These are phyloP conservation scores for Ceramica pisi DNA, from an alignment of 2,888 invertebrate species.

Conservation along the genomic window DNA sequence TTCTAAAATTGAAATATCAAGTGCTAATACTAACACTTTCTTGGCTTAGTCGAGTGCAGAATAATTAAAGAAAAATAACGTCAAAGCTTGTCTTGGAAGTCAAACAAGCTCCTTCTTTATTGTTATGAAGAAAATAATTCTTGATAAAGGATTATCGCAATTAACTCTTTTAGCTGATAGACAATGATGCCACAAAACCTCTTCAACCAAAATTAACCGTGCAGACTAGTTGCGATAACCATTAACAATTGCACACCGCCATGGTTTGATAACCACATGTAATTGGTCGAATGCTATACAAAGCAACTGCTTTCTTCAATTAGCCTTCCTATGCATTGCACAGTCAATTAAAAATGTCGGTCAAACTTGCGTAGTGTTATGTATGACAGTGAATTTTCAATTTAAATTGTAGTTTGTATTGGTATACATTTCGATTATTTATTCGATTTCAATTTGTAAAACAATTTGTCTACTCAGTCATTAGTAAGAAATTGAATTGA, in stretches of 20 bases:
- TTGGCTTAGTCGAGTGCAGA: too few species aligned
- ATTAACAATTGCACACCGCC: slow-evolving; percentile 55
- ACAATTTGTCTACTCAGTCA: slow-evolving; percentile 7
- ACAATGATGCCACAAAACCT: neutral
- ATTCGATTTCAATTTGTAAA: slow-evolving; percentile 6
- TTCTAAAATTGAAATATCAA: neutral
- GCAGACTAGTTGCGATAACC: slow-evolving; percentile 51
- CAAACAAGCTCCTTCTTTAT: neutral
- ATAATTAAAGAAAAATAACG: too few species aligned
- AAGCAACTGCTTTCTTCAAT: slow-evolving; percentile 61
- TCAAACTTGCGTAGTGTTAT: slow-evolving; percentile 42
- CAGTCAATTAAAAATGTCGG: slow-evolving; percentile 58
- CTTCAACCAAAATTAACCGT: slow-evolving; percentile 40
- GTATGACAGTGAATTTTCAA: slow-evolving; percentile 30
- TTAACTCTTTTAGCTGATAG: too few species aligned
- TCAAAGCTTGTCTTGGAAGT: too few species aligned
- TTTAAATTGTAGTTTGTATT: slow-evolving; percentile 20
- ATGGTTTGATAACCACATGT: slow-evolving; percentile 61
- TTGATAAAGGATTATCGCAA: too few species aligned
- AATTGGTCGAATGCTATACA: slow-evolving; percentile 46
- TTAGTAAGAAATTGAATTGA: slow-evolving; percentile 2
- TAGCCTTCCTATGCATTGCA: slow-evolving; percentile 42
- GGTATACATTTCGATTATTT: slow-evolving; percentile 6
- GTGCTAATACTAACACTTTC: neutral
- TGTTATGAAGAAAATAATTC: neutral